Percentiles rank a stretch among this genome's conserved stretches.
These are phyloP conservation scores for Oedothorax gibbosus DNA, from an alignment of 1,140 invertebrate species.

Conservation along the genomic window DNA sequence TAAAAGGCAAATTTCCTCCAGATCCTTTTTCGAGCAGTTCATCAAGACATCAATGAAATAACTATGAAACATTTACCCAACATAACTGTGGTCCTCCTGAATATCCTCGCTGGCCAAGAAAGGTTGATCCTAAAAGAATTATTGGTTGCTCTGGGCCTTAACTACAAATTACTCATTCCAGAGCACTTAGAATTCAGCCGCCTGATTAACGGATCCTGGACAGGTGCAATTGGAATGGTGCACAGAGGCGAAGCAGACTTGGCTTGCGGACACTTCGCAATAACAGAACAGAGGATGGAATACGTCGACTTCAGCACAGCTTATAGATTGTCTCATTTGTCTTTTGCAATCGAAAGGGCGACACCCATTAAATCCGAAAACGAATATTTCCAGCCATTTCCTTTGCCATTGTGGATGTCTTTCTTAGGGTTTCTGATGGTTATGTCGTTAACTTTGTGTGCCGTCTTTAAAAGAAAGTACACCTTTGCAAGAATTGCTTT, in stretches of 20 bases:
- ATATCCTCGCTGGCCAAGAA: too few relatives aligned
- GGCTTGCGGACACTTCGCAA: not conserved
- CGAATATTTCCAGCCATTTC: constrained; percentile 19
- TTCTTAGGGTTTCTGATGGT: not conserved
- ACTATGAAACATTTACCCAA: too few relatives aligned
- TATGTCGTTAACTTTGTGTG: not conserved
- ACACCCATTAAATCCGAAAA: not conserved
- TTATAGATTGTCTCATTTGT: constrained; percentile 7
- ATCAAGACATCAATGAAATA: too few relatives aligned
- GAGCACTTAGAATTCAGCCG: too few relatives aligned
- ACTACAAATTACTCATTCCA: too few relatives aligned
- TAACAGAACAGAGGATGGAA: not conserved
- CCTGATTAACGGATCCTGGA: constrained; percentile 9
- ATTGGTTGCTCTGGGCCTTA: too few relatives aligned
- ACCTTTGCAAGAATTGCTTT: not conserved
- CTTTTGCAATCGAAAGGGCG: constrained; percentile 18
- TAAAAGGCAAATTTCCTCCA: too few relatives aligned
- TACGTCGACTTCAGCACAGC: constrained; percentile 13
- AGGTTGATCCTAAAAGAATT: too few relatives aligned
- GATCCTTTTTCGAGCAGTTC: too few relatives aligned
- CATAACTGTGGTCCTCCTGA: too few relatives aligned
- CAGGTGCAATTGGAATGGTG: constrained; percentile 30
- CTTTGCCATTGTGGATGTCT: constrained; percentile 8
- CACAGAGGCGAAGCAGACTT: constrained; percentile 24
- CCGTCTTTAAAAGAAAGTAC: not conserved